These are phyloP conservation scores for Mythimna impura DNA, from an alignment of 2,888 invertebrate species.

Conservation along the genomic window DNA sequence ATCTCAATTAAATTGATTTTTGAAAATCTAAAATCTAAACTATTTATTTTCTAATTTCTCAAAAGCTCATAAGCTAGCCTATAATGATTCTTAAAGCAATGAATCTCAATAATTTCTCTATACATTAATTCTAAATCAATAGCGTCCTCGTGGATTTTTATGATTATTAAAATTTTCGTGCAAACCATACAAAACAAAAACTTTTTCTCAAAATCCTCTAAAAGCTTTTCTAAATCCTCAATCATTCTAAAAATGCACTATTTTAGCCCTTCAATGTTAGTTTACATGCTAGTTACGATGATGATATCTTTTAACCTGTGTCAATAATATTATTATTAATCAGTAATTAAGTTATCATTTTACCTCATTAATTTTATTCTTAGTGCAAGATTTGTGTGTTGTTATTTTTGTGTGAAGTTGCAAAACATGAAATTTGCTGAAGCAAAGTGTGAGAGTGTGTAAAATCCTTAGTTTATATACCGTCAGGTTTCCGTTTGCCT, in stretches of 20 bases:
- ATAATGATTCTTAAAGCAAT: constrained; percentile 70
- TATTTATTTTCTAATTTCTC: constrained; percentile 63
- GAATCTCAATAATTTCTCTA: constrained; percentile 58
- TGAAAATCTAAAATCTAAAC: constrained; percentile 59
- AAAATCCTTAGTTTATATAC: constrained; percentile 61
- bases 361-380: constrained; percentile 58
- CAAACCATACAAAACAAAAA: constrained; percentile 69
- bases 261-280: constrained; percentile 73
- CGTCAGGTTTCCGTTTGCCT: constrained; percentile 53
- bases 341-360: constrained; percentile 45
- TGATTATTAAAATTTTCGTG: constrained; percentile 72
- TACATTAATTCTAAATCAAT: constrained; percentile 69
- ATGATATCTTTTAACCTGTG: constrained; percentile 48
- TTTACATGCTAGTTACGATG: constrained; percentile 76
- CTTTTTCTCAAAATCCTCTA: constrained; percentile 72
- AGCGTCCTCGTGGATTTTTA: constrained; percentile 75
- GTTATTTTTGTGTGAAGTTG: constrained; percentile 65
- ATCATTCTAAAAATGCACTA: constrained; percentile 81
- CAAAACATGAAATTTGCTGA: constrained; percentile 73
- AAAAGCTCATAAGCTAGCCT: constrained; percentile 71
- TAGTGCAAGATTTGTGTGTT: constrained; percentile 65
- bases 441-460: constrained; percentile 76
- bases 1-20: constrained; percentile 36
- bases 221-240: constrained; percentile 78
- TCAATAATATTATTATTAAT: constrained; percentile 26